These are phyloP conservation scores for Tetanocera ferruginea DNA, from an alignment of 2,888 invertebrate species.

Conservation along the genomic window DNA sequence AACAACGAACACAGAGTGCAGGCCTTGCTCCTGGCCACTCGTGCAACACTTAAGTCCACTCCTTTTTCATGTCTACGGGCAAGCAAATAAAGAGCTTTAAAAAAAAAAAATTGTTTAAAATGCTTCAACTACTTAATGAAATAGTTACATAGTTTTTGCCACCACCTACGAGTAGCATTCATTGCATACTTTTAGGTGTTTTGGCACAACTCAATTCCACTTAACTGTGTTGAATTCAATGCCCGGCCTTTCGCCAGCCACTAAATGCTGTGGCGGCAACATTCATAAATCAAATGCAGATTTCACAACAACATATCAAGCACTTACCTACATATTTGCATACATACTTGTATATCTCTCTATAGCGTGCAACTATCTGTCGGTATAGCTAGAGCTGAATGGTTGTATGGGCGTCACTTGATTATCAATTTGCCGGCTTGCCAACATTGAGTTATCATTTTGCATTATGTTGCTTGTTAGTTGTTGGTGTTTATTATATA, in stretches of 20 bases:
- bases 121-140: neutral
- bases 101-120: neutral
- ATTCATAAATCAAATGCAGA: conserved; percentile 48
- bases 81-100: no score
- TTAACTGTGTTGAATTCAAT: no score
- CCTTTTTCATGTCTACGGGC: no score
- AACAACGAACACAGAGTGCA: no score
- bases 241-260: no score
- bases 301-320: conserved; percentile 40
- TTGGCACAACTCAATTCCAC: no score
- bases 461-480: conserved; percentile 3
- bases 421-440: conserved; percentile 30
- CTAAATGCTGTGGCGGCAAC: no score
- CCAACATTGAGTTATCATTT: conserved; percentile 29
- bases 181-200: conserved; percentile 17
- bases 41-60: no score
- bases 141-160: neutral
- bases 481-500: neutral
- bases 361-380: neutral
- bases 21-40: no score
- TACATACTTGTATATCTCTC: neutral
- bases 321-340: conserved; percentile 16
- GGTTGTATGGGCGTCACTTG: conserved; percentile 14
- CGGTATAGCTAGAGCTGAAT: neutral
- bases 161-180: neutral